phyloP scores from a whole-genome alignment of 1,140 invertebrate species.

The Cyclargus thomasi region DNA sequence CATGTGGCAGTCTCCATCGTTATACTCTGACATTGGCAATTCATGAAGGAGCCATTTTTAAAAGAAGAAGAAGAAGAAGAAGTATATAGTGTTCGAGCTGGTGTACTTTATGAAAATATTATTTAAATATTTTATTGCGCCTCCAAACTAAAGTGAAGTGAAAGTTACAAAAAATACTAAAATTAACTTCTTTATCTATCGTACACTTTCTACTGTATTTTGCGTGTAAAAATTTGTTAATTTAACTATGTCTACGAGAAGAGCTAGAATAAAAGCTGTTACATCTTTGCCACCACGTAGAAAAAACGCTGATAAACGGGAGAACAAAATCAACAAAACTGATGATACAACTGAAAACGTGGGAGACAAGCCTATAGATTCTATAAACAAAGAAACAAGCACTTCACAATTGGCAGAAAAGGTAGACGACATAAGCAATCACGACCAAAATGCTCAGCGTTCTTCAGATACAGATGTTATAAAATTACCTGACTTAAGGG shows the following conservation, averaged over 20 bases:
- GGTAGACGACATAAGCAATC: neutral
- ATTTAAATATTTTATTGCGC: neutral
- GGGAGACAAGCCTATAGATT: constrained; percentile 13
- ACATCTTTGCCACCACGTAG: constrained; percentile 57
- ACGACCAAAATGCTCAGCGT: constrained; percentile 16
- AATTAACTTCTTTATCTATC: no score
- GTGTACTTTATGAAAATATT: no score
- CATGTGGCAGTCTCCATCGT: no score
- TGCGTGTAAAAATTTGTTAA: neutral
- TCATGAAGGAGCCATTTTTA: no score
- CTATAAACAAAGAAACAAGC: constrained; percentile 12
- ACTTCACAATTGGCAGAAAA: constrained; percentile 4
- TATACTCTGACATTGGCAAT: no score
- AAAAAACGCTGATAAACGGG: constrained; percentile 49
- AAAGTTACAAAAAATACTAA: no score
- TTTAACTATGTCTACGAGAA: constrained; percentile 55
- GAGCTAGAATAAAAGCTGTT: constrained; percentile 67
- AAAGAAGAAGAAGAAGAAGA: no score
- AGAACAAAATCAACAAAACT: constrained; percentile 35
- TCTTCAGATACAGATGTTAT: neutral
- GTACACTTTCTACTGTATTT: no score
- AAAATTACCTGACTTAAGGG: neutral
- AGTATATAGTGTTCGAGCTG: no score
- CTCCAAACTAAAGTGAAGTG: constrained; percentile 1
- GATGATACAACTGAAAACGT: neutral